These are phyloP conservation scores for Chromoteleia sp. DNA, from an alignment of 2,888 invertebrate genomes.

Conservation along the genomic window DNA sequence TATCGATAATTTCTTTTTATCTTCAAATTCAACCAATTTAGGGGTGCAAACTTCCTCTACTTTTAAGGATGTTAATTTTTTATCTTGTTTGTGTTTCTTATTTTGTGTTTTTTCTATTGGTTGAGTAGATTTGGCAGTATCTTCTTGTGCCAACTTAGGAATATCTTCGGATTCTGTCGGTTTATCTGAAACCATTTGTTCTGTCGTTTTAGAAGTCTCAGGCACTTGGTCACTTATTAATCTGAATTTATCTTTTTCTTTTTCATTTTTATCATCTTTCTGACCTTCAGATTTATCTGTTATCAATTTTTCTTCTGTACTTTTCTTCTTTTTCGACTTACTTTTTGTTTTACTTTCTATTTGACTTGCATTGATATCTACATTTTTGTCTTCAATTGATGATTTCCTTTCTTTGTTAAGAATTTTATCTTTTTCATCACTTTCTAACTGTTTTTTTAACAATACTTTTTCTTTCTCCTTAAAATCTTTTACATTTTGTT, in stretches of 20 bases:
- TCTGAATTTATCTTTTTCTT: not conserved
- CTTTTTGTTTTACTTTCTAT: conserved; percentile 31
- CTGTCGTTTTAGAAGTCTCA: not conserved
- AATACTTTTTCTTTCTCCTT: not conserved
- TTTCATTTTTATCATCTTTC: not conserved
- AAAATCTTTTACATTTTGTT: conserved; percentile 20
- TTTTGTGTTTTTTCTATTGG: not conserved
- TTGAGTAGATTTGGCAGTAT: not conserved
- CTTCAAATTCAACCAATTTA: not conserved
- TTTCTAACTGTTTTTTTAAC: too few relatives aligned
- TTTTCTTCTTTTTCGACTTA: conserved; percentile 48
- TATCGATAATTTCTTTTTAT: not conserved
- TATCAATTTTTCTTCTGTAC: conserved; percentile 11
- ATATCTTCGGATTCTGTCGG: not conserved
- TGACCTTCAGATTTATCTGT: not conserved
- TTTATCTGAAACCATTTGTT: not conserved
- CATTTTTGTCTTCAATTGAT: conserved; percentile 49
- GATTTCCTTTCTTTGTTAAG: not conserved
- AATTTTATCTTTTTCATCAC: too few relatives aligned
- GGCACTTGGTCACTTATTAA: not conserved
- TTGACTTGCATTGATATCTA: conserved; percentile 67
- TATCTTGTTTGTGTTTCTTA: not conserved
- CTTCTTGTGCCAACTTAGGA: not conserved
- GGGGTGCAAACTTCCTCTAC: not conserved
- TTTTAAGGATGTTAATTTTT: not conserved